Evolutionary conservation across 1,140 invertebrate species (phyloP).

Genomic region (Holcopasites calliopsidis): DNA sequence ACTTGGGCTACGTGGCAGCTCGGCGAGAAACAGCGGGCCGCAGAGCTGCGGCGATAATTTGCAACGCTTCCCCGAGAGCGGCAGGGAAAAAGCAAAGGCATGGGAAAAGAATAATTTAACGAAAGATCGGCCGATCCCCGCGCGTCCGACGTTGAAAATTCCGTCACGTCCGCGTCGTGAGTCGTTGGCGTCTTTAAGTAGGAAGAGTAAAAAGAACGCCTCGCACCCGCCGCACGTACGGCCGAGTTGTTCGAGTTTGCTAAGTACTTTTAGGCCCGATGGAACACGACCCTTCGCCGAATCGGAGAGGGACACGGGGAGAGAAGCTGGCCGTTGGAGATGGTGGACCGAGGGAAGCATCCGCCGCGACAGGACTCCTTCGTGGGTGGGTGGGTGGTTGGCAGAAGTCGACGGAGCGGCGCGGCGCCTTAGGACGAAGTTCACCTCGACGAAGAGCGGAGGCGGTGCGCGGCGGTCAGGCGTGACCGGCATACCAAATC

Average conservation of each 20-base stretch:
- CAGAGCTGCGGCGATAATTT: not conserved
- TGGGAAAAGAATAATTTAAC: not conserved
- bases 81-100: too few species aligned
- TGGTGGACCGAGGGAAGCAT: not conserved
- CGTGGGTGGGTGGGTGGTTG: conserved; percentile 34
- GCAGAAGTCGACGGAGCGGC: conserved; percentile 31
- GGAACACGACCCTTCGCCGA: conserved; percentile 7
- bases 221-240: conserved; percentile 33
- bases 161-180: conserved; percentile 68
- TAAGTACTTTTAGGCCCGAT: conserved; percentile 53
- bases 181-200: conserved; percentile 67
- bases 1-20: not conserved
- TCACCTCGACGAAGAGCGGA: conserved; percentile 73
- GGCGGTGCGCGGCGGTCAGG: conserved; percentile 71
- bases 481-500: conserved; percentile 78
- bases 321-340: not conserved
- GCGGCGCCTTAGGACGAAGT: conserved; percentile 67
- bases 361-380: conserved; percentile 16
- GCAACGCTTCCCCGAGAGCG: too few species aligned
- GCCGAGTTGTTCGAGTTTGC: conserved; percentile 49
- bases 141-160: conserved; percentile 58
- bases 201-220: conserved; percentile 69
- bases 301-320: not conserved
- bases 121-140: not conserved
- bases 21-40: not conserved